Evolutionary conservation across 2,888 invertebrate species (phyloP).

Genomic region (Ormyrus rosae): DNA sequence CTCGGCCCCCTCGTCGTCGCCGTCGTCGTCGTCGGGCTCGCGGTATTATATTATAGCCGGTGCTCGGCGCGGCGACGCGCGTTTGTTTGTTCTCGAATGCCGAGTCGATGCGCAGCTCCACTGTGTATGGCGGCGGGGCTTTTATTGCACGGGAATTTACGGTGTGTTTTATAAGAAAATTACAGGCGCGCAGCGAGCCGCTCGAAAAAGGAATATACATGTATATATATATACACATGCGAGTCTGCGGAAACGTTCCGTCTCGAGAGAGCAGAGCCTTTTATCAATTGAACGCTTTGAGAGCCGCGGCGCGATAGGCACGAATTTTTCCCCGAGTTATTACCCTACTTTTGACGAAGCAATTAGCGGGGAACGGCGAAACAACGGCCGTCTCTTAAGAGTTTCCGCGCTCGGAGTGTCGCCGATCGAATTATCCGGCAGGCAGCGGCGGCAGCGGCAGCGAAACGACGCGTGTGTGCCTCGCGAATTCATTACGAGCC

Average conservation of each 20-base stretch:
- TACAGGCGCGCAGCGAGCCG: constrained; percentile 20
- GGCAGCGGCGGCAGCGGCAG: not conserved
- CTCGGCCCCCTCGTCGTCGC: not conserved
- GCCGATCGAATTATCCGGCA: not conserved
- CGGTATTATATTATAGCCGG: too few relatives aligned
- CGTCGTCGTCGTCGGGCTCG: not conserved
- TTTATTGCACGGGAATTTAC: constrained; percentile 48
- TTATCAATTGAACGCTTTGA: too few relatives aligned
- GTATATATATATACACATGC: rapidly evolving
- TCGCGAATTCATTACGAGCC: constrained; percentile 23
- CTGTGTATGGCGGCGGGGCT: not conserved
- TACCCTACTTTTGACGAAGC: too few relatives aligned
- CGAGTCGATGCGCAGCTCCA: constrained; percentile 22
- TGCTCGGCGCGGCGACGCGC: too few relatives aligned
- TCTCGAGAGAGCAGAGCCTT: too few relatives aligned
- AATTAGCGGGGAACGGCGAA: too few relatives aligned
- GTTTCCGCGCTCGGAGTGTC: too few relatives aligned
- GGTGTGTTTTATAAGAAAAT: constrained; percentile 52
- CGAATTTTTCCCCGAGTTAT: too few relatives aligned
- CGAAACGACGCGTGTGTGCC: not conserved
- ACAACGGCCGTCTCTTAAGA: too few relatives aligned
- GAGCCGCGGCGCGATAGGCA: too few relatives aligned
- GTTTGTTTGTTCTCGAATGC: constrained; percentile 1
- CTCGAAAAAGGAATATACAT: not conserved
- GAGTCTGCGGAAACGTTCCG: too few relatives aligned